Conservation (phyloP, 2,888 invertebrate species). For the Caradrina kadenii region DNA sequence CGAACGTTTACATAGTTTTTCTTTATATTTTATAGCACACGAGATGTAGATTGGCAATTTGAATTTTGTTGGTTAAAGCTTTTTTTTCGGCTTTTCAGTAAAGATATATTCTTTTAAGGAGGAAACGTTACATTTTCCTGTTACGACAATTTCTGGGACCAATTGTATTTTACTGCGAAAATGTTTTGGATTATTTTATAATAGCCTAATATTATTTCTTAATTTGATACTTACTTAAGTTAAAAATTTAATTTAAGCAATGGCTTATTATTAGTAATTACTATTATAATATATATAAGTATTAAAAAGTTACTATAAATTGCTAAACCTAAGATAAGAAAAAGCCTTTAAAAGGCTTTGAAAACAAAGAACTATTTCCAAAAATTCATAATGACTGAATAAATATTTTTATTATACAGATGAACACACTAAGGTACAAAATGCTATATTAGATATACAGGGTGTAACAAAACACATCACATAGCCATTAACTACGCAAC, state of each 20-base stretch:
- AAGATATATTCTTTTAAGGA: conserved; percentile 8
- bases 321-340: too few species aligned
- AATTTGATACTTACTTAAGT: too few species aligned
- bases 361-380: too few species aligned
- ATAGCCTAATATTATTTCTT: too few species aligned
- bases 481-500: too few species aligned
- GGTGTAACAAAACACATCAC: too few species aligned
- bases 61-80: conserved; percentile 45
- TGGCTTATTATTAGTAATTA: too few species aligned
- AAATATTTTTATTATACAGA: too few species aligned
- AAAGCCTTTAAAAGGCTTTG: not conserved
- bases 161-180: not conserved
- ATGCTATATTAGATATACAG: too few species aligned
- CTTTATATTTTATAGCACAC: conserved; percentile 51
- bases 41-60: conserved; percentile 58
- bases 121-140: conserved; percentile 17
- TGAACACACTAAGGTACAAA: too few species aligned
- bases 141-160: not conserved
- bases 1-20: conserved; percentile 52
- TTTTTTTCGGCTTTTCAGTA: conserved; percentile 18
- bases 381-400: too few species aligned
- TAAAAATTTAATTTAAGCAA: not conserved
- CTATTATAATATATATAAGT: too few species aligned
- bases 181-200: not conserved
- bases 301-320: not conserved